A percentile compares a stretch with the other conserved stretches of the same genome.
Conservation (phyloP, 2,113 vertebrate genomes). For the Numenius arquata region DNA sequence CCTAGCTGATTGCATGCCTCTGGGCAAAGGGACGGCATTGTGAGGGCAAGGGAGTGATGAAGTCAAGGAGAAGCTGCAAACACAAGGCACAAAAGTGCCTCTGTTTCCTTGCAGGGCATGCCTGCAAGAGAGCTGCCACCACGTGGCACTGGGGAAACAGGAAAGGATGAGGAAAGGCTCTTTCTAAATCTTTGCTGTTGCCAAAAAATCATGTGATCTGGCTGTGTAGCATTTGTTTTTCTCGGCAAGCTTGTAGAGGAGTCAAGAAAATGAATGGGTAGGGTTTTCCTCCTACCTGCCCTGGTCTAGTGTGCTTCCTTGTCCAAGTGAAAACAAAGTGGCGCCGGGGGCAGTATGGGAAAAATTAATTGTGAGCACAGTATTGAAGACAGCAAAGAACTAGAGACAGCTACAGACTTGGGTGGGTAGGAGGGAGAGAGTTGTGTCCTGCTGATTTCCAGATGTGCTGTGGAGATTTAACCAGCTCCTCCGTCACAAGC, state of each 20-base stretch:
- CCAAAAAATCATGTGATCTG: background rate
- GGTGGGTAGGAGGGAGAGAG: background rate
- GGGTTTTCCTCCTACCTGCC: background rate
- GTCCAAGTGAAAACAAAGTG: background rate
- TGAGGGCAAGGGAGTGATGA: background rate
- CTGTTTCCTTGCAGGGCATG: background rate
- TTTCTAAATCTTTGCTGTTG: background rate
- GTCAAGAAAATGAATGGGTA: background rate
- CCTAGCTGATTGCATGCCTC: too few species aligned
- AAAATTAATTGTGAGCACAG: background rate
- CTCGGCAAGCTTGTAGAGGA: background rate
- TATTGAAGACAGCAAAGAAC: background rate
- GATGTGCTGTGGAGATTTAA: background rate
- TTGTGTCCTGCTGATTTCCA: background rate
- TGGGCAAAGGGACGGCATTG: background rate
- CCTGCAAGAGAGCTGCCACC: background rate
- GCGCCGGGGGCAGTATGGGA: background rate
- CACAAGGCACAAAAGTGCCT: fast-evolving
- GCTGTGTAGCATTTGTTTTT: background rate
- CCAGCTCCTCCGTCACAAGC: fast-evolving
- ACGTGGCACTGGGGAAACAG: fast-evolving
- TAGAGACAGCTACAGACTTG: background rate
- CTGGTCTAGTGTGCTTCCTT: background rate
- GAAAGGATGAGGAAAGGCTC: background rate
- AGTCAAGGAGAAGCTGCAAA: background rate